Base-by-base conservation (phyloP, 2,113 vertebrate genomes). In the Philantomba maxwellii region DNA sequence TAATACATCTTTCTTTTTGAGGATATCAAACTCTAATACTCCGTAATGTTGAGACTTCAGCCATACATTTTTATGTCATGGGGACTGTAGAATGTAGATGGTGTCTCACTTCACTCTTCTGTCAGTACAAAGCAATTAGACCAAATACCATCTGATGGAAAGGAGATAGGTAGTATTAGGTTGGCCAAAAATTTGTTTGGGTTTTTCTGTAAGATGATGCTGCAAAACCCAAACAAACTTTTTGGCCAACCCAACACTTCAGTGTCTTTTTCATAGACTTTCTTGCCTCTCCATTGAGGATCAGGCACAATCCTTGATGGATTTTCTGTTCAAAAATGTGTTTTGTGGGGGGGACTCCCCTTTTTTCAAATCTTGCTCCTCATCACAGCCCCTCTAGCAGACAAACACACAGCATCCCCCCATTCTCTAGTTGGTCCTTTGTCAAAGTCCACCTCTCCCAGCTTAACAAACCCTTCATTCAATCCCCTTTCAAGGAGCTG, bases 261-360 rank as follows among this genome's bases (percentile, higher is more conserved):
- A 81, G n/a, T n/a, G 11, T 5, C 21, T 87, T 81, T 94, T 91
- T 28, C 87, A 87, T 91, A 87, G 51, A 49, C 7, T 33, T 96
- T 25, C 21, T 26, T 82, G 43, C 30, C 49, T 96, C 43, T 95
- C 39, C 83, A 23, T 1, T 87, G 15, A 53, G 49, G 13, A 39
- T 57, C n/a, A 87, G 80, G 36, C 11, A 90, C 8, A 92, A 81
- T 57, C 58, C 3, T 77, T 49, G 12, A 87, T 17, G n/a, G 21
- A 91, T 91, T 94, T 96, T 94, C 45, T 87, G 8, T 89, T 89
- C 55, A 86, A 87, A 86, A 87, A 80, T 94, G 15, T 70, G 11
- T 53, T 75, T 58, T 57, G 39, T 66, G 0, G 5, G 58, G 45
- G 43, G n/a, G 19, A 45, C 13, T 57, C 23, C 25, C 14, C 11